Evolutionary conservation across 2,797 vertebrate species (phyloP).

Genomic region (Notolepis coatsorum): DNA sequence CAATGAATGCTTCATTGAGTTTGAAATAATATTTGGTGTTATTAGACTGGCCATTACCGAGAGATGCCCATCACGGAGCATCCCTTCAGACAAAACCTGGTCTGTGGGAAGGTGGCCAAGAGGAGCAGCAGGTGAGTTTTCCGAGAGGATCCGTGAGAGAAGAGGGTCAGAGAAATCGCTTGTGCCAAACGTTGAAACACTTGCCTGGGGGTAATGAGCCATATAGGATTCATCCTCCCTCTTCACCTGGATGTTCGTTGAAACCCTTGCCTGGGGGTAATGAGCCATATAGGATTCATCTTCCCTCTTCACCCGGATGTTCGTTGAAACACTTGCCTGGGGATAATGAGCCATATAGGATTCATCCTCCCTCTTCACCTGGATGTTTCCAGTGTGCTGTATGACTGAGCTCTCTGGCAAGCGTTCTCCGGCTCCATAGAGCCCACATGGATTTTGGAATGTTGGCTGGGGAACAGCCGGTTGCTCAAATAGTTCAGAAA

Average conservation of each 20-base stretch:
- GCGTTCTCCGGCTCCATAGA: conserved; percentile 50
- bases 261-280: conserved; percentile 77
- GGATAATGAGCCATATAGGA: conserved; percentile 72
- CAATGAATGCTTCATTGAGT: conserved; percentile 26
- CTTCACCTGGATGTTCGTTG: too few relatives aligned
- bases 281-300: conserved; percentile 68
- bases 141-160: conserved; percentile 78
- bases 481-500: conserved; percentile 81
- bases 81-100: conserved; percentile 66
- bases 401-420: conserved; percentile 77
- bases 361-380: conserved; percentile 59
- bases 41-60: conserved; percentile 75
- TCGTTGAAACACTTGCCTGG: conserved; percentile 76
- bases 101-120: conserved; percentile 72
- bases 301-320: too few relatives aligned
- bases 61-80: conserved; percentile 70
- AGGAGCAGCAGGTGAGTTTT: conserved; percentile 72
- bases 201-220: conserved; percentile 76
- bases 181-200: conserved; percentile 73
- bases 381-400: conserved; percentile 78
- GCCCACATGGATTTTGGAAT: conserved; percentile 62
- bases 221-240: conserved; percentile 62
- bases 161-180: conserved; percentile 75
- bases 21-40: conserved; percentile 81
- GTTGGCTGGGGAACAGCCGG: conserved; percentile 70